These are phyloP conservation scores for Synodontis membranacea DNA, from an alignment of 2,113 vertebrate genomes.

Conservation along the genomic window DNA sequence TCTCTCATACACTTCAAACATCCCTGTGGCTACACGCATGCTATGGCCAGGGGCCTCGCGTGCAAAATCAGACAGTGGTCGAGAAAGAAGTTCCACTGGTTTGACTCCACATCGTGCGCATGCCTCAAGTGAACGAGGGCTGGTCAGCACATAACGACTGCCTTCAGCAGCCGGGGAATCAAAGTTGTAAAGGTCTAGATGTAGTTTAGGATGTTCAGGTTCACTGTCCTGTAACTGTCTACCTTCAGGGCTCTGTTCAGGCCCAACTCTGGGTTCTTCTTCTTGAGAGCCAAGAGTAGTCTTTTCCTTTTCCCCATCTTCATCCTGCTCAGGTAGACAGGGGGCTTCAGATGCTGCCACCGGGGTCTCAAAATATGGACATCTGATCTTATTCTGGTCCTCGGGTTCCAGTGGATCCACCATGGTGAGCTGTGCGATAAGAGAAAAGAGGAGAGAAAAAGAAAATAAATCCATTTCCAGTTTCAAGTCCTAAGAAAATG, in stretches of 20 bases:
- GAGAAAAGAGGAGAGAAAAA: conserved; percentile 20
- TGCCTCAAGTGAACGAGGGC: conserved; percentile 94
- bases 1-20: conserved; percentile 89
- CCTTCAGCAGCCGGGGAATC: conserved; percentile 88
- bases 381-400: conserved; percentile 69
- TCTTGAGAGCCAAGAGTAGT: conserved; percentile 53
- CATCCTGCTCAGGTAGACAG: conserved; percentile 63
- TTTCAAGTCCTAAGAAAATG: not conserved
- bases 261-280: conserved; percentile 9
- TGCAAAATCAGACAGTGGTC: conserved; percentile 84
- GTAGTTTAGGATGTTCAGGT: conserved; percentile 78
- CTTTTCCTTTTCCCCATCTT: conserved; percentile 59
- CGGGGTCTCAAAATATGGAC: conserved; percentile 59
- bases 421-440: conserved; percentile 65
- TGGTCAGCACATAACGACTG: conserved; percentile 95
- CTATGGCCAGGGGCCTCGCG: conserved; percentile 88
- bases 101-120: conserved; percentile 92
- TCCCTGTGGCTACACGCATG: conserved; percentile 88
- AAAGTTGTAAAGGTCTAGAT: conserved; percentile 95
- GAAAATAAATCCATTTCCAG: not conserved
- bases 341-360: conserved; percentile 62
- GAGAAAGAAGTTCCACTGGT: conserved; percentile 88
- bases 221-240: conserved; percentile 56
- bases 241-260: conserved; percentile 39
- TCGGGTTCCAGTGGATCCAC: conserved; percentile 76